Percentiles rank a stretch among this genome's conserved stretches.
These are phyloP conservation scores for Numenius phaeopus DNA, from an alignment of 2,797 vertebrate genomes.

Conservation along the genomic window DNA sequence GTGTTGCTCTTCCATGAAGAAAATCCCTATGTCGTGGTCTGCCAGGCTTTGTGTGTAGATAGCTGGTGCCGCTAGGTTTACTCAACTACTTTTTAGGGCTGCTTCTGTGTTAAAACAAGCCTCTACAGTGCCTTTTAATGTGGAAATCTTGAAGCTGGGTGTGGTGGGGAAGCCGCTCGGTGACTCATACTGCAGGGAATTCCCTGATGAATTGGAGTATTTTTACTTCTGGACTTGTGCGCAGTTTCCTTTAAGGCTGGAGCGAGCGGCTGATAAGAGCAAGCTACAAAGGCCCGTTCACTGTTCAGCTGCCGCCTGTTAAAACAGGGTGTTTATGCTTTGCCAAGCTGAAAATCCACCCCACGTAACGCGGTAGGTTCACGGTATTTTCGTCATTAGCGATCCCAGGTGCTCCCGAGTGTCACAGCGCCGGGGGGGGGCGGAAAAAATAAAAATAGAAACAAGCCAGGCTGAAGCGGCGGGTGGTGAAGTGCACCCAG, in stretches of 20 bases:
- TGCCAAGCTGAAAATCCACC: conserved; percentile 8
- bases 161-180: conserved; percentile 88
- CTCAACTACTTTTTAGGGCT: neutral
- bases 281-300: conserved; percentile 73
- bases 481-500: neutral
- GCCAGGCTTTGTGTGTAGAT: neutral
- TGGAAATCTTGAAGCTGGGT: conserved; percentile 75
- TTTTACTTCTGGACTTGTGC: conserved; percentile 88
- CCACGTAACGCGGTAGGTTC: neutral
- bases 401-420: neutral
- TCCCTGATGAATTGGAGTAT: conserved; percentile 91
- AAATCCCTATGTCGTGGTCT: neutral
- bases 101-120: conserved; percentile 51
- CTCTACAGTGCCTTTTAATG: conserved; percentile 59
- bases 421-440: fast-evolving
- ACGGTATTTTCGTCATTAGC: neutral
- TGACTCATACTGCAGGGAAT: conserved; percentile 92
- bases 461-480: neutral
- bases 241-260: conserved; percentile 61
- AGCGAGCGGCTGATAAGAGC: conserved; percentile 62
- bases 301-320: neutral
- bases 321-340: conserved; percentile 2
- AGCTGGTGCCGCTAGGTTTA: neutral
- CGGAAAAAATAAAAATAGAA: neutral
- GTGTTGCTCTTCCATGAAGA: neutral